These are phyloP conservation scores for Chromis chromis DNA, from an alignment of 2,797 vertebrate genomes.

Conservation along the genomic window DNA sequence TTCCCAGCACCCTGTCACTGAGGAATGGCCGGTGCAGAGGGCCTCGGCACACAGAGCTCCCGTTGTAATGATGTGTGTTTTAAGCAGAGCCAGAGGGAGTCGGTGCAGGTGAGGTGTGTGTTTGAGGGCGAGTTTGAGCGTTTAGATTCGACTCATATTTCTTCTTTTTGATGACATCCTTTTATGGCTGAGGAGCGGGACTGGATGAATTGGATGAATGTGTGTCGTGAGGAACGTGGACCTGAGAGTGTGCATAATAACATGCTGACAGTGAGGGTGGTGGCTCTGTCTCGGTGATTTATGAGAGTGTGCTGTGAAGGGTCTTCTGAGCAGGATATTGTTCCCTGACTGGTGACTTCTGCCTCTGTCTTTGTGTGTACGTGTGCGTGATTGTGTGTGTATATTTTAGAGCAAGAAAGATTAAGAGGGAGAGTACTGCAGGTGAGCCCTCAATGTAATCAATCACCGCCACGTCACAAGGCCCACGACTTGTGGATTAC, in stretches of 20 bases:
- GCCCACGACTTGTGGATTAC: slow-evolving; percentile 63
- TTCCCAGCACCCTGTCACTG: slow-evolving; percentile 79
- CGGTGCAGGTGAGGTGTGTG: slow-evolving; percentile 59
- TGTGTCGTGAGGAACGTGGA: slow-evolving; percentile 45
- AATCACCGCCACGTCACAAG: slow-evolving; percentile 80
- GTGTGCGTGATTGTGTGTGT: slow-evolving; percentile 55
- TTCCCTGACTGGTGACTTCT: slow-evolving; percentile 86
- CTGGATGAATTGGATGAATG: slow-evolving; percentile 58
- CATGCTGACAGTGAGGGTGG: slow-evolving; percentile 84
- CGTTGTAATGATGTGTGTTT: slow-evolving; percentile 70
- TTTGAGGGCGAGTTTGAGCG: slow-evolving; percentile 34
- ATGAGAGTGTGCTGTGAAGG: slow-evolving; percentile 85
- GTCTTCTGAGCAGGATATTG: slow-evolving; percentile 88
- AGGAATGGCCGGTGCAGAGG: slow-evolving; percentile 76
- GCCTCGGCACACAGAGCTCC: slow-evolving; percentile 63
- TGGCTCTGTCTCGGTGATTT: slow-evolving; percentile 88
- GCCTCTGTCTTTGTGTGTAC: slow-evolving; percentile 71
- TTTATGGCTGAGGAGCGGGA: slow-evolving; percentile 29
- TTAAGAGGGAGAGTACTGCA: slow-evolving; percentile 79
- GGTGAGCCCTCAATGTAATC: slow-evolving; percentile 85
- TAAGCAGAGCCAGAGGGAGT: slow-evolving; percentile 69
- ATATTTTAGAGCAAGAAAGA: slow-evolving; percentile 71
- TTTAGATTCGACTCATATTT: slow-evolving; percentile 64
- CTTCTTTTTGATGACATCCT: slow-evolving; percentile 60
- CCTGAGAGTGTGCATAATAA: slow-evolving; percentile 73